phyloP scores from a whole-genome alignment of 2,113 vertebrate genomes.

The Nematolebias whitei region DNA sequence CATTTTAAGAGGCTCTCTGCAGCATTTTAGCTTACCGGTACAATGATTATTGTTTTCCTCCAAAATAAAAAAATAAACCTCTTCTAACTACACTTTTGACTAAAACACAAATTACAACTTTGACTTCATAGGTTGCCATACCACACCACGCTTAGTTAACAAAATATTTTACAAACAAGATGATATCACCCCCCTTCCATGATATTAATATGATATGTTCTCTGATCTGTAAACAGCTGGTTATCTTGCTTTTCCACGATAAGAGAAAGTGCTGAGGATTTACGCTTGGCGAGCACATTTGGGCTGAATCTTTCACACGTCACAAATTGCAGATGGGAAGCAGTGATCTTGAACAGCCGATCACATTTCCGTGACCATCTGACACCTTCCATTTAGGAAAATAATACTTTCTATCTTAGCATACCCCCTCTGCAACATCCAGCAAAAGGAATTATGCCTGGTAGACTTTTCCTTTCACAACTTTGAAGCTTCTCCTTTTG shows the following conservation, averaged over 20 bases:
- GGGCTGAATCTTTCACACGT: constrained; percentile 99
- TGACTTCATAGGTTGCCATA: constrained; percentile 74
- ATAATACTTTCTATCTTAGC: constrained; percentile 99
- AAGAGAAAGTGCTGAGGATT: constrained; percentile 99
- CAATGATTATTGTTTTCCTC: constrained; percentile 6
- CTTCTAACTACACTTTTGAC: constrained; percentile 49
- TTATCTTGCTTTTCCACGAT: constrained; percentile 99
- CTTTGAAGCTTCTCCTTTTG: constrained; percentile 71
- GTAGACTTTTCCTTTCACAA: constrained; percentile 85
- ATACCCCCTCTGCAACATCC: constrained; percentile 97
- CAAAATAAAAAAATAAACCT: constrained; percentile 26
- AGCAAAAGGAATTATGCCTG: constrained; percentile 97
- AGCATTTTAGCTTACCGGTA: constrained; percentile 15
- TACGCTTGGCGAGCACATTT: constrained; percentile 99
- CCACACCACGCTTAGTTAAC: constrained; percentile 83
- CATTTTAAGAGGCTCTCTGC: constrained; percentile 11
- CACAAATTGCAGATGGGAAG: constrained; percentile 99
- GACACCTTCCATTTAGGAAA: constrained; percentile 99
- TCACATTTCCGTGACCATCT: constrained; percentile 99
- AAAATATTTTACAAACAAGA: constrained; percentile 86
- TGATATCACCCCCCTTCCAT: constrained; percentile 86
- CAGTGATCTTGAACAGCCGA: constrained; percentile 99
- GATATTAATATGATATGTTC: constrained; percentile 99
- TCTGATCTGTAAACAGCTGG: constrained; percentile 99
- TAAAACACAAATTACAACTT: constrained; percentile 69